phyloP scores from a whole-genome alignment of 2,797 vertebrate genomes.

The Percopsis omiscomaycus region DNA sequence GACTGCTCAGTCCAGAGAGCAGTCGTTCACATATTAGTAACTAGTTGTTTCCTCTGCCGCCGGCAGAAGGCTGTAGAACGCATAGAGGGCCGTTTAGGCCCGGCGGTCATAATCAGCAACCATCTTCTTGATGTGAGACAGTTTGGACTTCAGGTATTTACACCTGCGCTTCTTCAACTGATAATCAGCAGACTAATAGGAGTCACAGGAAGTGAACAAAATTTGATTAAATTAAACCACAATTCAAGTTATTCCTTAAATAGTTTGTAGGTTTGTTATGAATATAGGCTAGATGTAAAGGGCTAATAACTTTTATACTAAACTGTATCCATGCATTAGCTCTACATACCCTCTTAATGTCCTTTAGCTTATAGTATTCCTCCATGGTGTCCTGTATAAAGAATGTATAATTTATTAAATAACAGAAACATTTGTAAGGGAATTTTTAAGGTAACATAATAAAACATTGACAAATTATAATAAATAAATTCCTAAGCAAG shows the following conservation, averaged over 20 bases:
- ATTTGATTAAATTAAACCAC: neutral
- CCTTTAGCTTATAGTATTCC: constrained; percentile 80
- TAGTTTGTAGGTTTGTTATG: no score
- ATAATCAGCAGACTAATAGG: constrained; percentile 80
- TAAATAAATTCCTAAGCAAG: no score
- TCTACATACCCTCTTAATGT: constrained; percentile 74
- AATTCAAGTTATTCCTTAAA: no score
- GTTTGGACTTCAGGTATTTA: constrained; percentile 86
- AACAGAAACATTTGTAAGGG: neutral
- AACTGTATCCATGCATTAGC: neutral
- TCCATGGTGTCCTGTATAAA: constrained; percentile 76
- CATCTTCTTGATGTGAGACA: constrained; percentile 89
- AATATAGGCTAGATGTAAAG: no score
- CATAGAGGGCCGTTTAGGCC: constrained; percentile 37
- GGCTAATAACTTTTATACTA: no score
- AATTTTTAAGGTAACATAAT: no score
- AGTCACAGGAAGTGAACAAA: neutral
- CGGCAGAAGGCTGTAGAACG: neutral
- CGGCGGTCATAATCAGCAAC: constrained; percentile 81
- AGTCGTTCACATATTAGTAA: neutral
- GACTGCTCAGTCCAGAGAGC: neutral
- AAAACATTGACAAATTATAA: no score
- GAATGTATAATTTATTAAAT: neutral
- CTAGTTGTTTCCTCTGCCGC: no score
- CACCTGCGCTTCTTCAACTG: constrained; percentile 81